Evolutionary conservation across 1,140 invertebrate species (phyloP).

Genomic region (Bombus pyrosoma): DNA sequence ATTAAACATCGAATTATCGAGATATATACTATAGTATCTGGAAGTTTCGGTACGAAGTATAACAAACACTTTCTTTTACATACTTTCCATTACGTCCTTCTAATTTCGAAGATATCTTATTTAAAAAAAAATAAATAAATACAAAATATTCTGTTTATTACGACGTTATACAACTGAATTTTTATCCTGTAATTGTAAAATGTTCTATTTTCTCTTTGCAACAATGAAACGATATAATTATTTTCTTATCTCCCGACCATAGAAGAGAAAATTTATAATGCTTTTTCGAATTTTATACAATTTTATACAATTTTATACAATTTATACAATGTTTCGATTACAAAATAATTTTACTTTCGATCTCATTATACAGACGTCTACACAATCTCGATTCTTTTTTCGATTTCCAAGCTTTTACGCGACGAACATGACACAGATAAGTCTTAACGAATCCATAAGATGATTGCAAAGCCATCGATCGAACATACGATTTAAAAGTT

Average conservation of each 20-base stretch:
- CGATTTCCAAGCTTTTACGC: too few relatives aligned
- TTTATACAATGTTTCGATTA: too few relatives aligned
- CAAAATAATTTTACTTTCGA: too few relatives aligned
- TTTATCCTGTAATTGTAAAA: background rate
- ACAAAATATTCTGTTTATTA: background rate
- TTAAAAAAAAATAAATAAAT: background rate
- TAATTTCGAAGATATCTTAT: background rate
- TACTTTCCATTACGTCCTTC: background rate
- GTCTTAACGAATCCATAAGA: too few relatives aligned
- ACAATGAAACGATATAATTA: background rate
- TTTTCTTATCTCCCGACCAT: background rate
- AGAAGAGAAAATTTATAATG: background rate
- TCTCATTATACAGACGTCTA: too few relatives aligned
- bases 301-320: background rate
- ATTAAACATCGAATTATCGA: background rate
- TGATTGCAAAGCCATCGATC: too few relatives aligned
- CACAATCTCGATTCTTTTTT: too few relatives aligned
- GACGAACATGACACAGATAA: too few relatives aligned
- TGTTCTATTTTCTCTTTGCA: background rate
- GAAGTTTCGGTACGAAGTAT: background rate
- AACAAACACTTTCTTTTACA: background rate
- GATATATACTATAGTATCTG: background rate
- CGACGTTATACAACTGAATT: background rate
- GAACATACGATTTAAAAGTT: too few relatives aligned
- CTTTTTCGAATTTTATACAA: background rate